A percentile compares a stretch with the other conserved stretches of the same genome.
phyloP scores from a whole-genome alignment of 2,113 vertebrate genomes.

The Clarias gariepinus region DNA sequence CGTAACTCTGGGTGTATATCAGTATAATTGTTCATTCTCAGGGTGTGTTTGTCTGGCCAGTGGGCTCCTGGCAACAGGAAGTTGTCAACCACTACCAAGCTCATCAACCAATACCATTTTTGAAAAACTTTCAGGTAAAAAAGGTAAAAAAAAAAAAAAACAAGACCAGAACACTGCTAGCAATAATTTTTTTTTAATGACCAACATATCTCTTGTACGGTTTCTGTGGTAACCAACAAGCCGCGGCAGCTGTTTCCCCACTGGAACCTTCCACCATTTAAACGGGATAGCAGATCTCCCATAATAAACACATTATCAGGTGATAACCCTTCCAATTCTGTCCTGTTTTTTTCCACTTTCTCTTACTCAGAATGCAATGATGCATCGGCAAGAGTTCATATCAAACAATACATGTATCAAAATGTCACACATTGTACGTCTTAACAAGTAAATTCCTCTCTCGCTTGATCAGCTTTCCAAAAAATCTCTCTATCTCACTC shows the following conservation, averaged over 20 bases:
- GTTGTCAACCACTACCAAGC: constrained; percentile 15
- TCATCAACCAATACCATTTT: constrained; percentile 21
- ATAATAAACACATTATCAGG: constrained; percentile 68
- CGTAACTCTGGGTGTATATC: constrained; percentile 24
- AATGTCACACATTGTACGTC: constrained; percentile 50
- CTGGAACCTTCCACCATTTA: constrained; percentile 43
- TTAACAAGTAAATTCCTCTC: constrained; percentile 47
- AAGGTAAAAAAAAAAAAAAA: constrained; percentile 40
- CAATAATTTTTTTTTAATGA: constrained; percentile 72
- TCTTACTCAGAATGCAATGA: constrained; percentile 43
- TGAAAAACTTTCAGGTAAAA: constrained; percentile 34
- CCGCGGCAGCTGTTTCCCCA: constrained; percentile 57
- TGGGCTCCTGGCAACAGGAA: constrained; percentile 3
- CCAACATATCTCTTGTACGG: constrained; percentile 70
- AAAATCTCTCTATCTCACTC: constrained; percentile 9
- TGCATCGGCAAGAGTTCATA: constrained; percentile 46
- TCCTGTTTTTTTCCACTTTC: not conserved
- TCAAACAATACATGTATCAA: constrained; percentile 51
- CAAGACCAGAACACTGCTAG: constrained; percentile 54
- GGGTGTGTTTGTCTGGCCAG: constrained; percentile 37
- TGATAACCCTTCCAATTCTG: constrained; percentile 45
- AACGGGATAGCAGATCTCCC: constrained; percentile 62
- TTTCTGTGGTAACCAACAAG: constrained; percentile 66
- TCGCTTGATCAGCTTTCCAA: constrained; percentile 27
- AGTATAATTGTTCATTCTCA: constrained; percentile 40